Evolutionary conservation across 2,113 vertebrate genomes (phyloP).

Genomic region (Eubucco bourcierii): DNA sequence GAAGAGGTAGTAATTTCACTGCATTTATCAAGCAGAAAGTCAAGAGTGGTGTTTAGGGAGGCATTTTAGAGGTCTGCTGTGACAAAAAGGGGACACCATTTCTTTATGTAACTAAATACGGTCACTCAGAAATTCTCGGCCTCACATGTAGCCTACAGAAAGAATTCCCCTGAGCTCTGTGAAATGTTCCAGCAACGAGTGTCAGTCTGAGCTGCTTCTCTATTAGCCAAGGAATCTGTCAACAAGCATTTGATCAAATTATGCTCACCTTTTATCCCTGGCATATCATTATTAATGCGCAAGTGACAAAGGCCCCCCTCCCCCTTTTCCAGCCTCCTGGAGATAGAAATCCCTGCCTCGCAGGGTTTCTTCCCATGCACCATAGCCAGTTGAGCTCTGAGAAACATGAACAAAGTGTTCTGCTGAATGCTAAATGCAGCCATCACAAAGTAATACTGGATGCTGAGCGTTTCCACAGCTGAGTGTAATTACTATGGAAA

Average conservation of each 20-base stretch:
- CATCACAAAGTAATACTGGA: conserved; percentile 57
- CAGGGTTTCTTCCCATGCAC: conserved; percentile 51
- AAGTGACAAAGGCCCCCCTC: conserved; percentile 69
- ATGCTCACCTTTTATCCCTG: conserved; percentile 80
- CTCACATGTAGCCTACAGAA: not conserved
- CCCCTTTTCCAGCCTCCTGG: conserved; percentile 32
- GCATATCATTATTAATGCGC: conserved; percentile 74
- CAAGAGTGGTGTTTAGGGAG: not conserved
- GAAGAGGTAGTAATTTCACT: not conserved
- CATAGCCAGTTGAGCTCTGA: conserved; percentile 51
- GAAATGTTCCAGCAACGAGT: conserved; percentile 25
- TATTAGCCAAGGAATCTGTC: conserved; percentile 73
- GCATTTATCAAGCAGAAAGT: conserved; percentile 19
- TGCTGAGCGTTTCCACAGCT: conserved; percentile 40
- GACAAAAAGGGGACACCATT: not conserved
- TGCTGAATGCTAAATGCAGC: conserved; percentile 25
- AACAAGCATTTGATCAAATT: conserved; percentile 78
- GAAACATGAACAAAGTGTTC: conserved; percentile 47
- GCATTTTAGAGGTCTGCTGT: conserved; percentile 16
- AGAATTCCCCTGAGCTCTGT: not conserved
- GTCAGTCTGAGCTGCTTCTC: conserved; percentile 53
- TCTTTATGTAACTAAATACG: conserved; percentile 23
- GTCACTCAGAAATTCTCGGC: not conserved
- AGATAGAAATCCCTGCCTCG: conserved; percentile 56
- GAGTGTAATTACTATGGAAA: conserved; percentile 61